A percentile compares a stretch with the other conserved stretches of the same genome.
These are phyloP conservation scores for Drosophila atroscutellata DNA, from an alignment of 2,888 invertebrate species.

Conservation along the genomic window DNA sequence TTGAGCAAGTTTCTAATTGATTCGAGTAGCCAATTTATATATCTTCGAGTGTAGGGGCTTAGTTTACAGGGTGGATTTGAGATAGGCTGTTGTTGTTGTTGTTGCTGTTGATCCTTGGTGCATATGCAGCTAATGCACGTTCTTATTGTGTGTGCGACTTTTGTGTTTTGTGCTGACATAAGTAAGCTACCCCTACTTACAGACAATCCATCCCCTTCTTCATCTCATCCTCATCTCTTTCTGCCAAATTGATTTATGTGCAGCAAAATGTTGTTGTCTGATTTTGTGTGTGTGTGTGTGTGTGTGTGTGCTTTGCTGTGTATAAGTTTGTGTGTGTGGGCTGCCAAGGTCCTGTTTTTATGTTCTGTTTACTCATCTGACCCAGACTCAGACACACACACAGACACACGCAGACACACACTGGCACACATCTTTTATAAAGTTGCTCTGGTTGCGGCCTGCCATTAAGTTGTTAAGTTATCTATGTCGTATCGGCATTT, in stretches of 20 bases:
- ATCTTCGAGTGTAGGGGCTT: neutral
- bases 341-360: slow-evolving; percentile 32
- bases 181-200: slow-evolving; percentile 56
- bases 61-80: neutral
- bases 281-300: slow-evolving; percentile 43
- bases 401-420: neutral
- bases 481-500: slow-evolving; percentile 72
- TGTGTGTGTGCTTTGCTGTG: neutral
- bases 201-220: neutral
- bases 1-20: neutral
- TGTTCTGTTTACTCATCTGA: slow-evolving; percentile 50
- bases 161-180: slow-evolving; percentile 70
- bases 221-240: neutral
- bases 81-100: neutral
- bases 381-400: slow-evolving; percentile 18
- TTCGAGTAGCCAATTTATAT: neutral
- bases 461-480: slow-evolving; percentile 81
- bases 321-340: slow-evolving; percentile 3
- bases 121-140: slow-evolving; percentile 63
- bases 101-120: slow-evolving; percentile 58
- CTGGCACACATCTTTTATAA: slow-evolving; percentile 28
- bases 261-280: slow-evolving; percentile 60
- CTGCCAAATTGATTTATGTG: slow-evolving; percentile 71
- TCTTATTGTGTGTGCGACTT: slow-evolving; percentile 49
- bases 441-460: slow-evolving; percentile 66